A percentile compares a stretch with the other conserved stretches of the same genome.
Conservation (phyloP, 2,888 invertebrate genomes). For the Sarcophaga rosellei region DNA sequence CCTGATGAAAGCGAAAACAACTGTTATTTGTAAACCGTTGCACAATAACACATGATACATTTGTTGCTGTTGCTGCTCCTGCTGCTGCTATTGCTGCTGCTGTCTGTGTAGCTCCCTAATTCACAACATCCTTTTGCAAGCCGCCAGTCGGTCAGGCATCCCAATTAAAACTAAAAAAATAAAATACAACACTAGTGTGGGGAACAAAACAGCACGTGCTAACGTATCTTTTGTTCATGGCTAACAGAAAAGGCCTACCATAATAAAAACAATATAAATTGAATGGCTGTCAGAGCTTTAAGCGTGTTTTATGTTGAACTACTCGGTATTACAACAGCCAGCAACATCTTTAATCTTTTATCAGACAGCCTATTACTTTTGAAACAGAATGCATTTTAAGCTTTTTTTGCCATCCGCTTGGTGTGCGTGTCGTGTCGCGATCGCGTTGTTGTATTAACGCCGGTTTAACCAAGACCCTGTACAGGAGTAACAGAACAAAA, state of each 20-base stretch:
- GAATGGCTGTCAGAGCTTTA: background rate
- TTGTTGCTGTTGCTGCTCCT: slow-evolving; percentile 47
- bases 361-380: slow-evolving; percentile 34
- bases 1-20: slow-evolving; percentile 39
- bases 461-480: background rate
- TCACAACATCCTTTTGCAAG: slow-evolving; percentile 61
- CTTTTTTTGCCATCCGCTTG: slow-evolving; percentile 9
- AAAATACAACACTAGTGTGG: slow-evolving; percentile 7
- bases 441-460: slow-evolving; percentile 8
- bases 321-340: slow-evolving; percentile 22
- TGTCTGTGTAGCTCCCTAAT: slow-evolving; percentile 14
- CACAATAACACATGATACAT: slow-evolving; percentile 57
- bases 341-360: slow-evolving; percentile 65
- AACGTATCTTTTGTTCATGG: slow-evolving; percentile 43
- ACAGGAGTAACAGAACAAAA: background rate
- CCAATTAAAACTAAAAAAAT: slow-evolving; percentile 59
- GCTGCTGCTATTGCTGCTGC: slow-evolving; percentile 18
- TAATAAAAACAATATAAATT: background rate
- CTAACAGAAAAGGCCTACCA: slow-evolving; percentile 1
- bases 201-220: slow-evolving; percentile 52
- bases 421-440: slow-evolving; percentile 43
- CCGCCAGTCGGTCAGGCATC: slow-evolving; percentile 37
- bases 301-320: slow-evolving; percentile 16
- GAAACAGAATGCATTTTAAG: slow-evolving; percentile 51
- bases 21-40: slow-evolving; percentile 48